Conservation (phyloP, 2,113 vertebrate species). For the Perognathus longimembris region DNA sequence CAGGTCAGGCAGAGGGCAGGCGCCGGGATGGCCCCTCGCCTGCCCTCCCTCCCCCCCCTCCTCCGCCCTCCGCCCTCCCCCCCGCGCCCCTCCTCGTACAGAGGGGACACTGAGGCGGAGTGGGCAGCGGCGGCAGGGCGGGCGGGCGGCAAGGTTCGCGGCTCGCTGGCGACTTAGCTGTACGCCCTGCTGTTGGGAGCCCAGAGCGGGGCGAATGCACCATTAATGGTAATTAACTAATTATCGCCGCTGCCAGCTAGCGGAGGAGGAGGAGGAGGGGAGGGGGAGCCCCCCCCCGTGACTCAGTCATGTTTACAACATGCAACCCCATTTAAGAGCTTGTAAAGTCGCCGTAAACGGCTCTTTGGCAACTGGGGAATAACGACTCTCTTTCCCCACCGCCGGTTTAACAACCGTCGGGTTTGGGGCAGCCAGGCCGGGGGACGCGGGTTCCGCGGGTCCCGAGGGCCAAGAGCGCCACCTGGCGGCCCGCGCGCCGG, state of each 20-base stretch:
- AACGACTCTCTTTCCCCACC: slow-evolving; percentile 21
- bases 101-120: slow-evolving; percentile 1
- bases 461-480: slow-evolving; percentile 83
- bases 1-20: not conserved
- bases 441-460: fast-evolving
- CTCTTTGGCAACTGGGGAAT: slow-evolving; percentile 55
- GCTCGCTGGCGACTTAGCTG: not conserved
- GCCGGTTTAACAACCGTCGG: not conserved
- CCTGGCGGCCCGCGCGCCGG: slow-evolving; percentile 72
- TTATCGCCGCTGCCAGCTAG: slow-evolving; percentile 70
- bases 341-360: slow-evolving; percentile 75
- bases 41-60: no score
- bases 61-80: not conserved
- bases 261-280: slow-evolving; percentile 55
- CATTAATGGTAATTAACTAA: slow-evolving; percentile 77
- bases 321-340: slow-evolving; percentile 74
- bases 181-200: not conserved
- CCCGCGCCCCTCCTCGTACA: not conserved
- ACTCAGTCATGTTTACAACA: slow-evolving; percentile 76
- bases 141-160: not conserved
- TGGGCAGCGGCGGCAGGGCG: not conserved
- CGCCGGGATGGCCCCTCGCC: no score
- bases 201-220: not conserved
- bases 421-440: fast-evolving
- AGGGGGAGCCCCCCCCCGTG: slow-evolving; percentile 48